phyloP scores from a whole-genome alignment of 1,140 invertebrate genomes.

The Trichomalopsis sarcophagae region DNA sequence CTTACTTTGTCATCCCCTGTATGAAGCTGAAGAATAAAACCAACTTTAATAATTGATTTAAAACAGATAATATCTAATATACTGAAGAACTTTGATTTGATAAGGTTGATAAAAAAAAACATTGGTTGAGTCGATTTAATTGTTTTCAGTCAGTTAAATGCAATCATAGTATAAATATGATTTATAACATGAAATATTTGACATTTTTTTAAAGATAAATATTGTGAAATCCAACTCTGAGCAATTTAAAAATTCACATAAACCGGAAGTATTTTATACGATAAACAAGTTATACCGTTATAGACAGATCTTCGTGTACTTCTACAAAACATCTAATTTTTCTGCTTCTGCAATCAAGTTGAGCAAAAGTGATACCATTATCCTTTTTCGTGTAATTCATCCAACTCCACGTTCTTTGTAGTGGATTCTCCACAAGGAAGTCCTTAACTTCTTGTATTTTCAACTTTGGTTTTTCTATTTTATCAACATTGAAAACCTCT shows the following conservation, averaged over 20 bases:
- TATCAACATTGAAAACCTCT: not conserved
- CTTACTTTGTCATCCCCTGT: constrained; percentile 25
- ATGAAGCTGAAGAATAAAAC: constrained; percentile 3
- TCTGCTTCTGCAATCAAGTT: not conserved
- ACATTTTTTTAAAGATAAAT: no score
- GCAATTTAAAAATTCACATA: not conserved
- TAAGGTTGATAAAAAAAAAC: no score
- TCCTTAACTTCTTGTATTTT: not conserved
- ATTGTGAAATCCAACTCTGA: no score
- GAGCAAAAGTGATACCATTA: constrained; percentile 25
- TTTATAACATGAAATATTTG: no score
- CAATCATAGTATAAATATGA: no score
- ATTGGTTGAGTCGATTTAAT: no score
- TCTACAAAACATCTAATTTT: constrained; percentile 24
- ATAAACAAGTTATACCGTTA: not conserved
- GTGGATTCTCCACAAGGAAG: not conserved
- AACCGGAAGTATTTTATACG: not conserved
- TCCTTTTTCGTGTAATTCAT: constrained; percentile 17
- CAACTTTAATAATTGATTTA: not conserved
- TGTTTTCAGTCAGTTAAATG: no score
- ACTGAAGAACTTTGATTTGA: no score
- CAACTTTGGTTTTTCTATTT: not conserved
- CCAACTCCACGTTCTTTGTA: constrained; percentile 24
- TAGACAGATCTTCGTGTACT: constrained; percentile 5
- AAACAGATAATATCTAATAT: no score